These are phyloP conservation scores for Pseudopleuronectes americanus DNA, from an alignment of 2,797 vertebrate species.

Conservation along the genomic window DNA sequence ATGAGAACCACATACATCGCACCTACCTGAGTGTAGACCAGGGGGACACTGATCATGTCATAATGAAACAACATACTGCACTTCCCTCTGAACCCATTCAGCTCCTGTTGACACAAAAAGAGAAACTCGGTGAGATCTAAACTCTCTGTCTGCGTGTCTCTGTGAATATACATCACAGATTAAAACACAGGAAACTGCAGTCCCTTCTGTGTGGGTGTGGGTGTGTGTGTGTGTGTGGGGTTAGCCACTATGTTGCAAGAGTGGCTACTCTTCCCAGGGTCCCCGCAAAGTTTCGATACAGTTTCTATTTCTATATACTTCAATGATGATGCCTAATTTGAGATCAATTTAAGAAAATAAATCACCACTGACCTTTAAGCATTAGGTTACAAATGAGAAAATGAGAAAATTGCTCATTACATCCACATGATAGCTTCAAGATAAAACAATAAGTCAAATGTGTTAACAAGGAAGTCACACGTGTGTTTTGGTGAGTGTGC, in stretches of 20 bases:
- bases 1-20: background rate
- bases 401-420: no score
- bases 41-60: constrained; percentile 92
- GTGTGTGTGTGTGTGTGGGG: background rate
- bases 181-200: background rate
- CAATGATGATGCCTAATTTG: no score
- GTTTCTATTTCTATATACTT: no score
- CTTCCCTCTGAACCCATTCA: constrained; percentile 88
- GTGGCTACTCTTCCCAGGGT: no score
- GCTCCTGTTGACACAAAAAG: constrained; percentile 80
- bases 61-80: constrained; percentile 96
- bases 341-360: no score
- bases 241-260: no score
- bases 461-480: no score
- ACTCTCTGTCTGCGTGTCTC: background rate
- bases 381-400: no score
- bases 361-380: no score
- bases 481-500: background rate
- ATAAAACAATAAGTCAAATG: no score
- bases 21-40: constrained; percentile 93
- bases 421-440: no score
- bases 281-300: no score
- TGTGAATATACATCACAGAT: background rate
- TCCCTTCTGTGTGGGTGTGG: background rate
- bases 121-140: constrained; percentile 4